Evolutionary conservation across 2,113 vertebrate species (phyloP).

Genomic region (Gambusia affinis): DNA sequence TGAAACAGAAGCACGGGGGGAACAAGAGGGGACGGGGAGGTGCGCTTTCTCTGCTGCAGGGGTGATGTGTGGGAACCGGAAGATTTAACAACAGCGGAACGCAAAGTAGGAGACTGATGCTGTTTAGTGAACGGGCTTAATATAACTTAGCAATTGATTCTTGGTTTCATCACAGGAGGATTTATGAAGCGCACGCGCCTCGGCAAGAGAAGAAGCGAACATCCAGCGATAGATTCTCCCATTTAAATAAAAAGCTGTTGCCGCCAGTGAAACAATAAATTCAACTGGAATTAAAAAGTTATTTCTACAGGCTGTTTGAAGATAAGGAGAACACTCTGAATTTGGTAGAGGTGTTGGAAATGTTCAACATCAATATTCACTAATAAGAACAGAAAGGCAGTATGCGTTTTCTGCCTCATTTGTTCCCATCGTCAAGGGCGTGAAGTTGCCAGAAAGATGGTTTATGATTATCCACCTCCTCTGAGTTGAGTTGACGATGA

Average conservation of each 20-base stretch:
- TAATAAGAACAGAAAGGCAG: not conserved
- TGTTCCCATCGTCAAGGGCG: not conserved
- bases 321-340: not conserved
- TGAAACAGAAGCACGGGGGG: conserved; percentile 23
- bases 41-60: conserved; percentile 8
- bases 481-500: not conserved
- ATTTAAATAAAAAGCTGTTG: not conserved
- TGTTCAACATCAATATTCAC: not conserved
- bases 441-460: not conserved
- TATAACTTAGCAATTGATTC: conserved; percentile 27
- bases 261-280: not conserved
- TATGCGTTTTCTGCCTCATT: not conserved
- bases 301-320: not conserved
- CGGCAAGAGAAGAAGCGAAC: not conserved
- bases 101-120: conserved; percentile 26
- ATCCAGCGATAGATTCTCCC: not conserved
- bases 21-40: conserved; percentile 1
- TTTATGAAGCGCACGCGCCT: not conserved
- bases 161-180: not conserved
- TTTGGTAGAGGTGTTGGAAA: not conserved
- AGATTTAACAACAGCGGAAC: conserved; percentile 8
- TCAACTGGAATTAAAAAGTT: not conserved
- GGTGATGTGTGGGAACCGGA: conserved; percentile 14
- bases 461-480: not conserved
- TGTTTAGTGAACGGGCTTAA: conserved; percentile 22